phyloP scores from a whole-genome alignment of 2,797 vertebrate genomes.

The Alfaro cultratus region DNA sequence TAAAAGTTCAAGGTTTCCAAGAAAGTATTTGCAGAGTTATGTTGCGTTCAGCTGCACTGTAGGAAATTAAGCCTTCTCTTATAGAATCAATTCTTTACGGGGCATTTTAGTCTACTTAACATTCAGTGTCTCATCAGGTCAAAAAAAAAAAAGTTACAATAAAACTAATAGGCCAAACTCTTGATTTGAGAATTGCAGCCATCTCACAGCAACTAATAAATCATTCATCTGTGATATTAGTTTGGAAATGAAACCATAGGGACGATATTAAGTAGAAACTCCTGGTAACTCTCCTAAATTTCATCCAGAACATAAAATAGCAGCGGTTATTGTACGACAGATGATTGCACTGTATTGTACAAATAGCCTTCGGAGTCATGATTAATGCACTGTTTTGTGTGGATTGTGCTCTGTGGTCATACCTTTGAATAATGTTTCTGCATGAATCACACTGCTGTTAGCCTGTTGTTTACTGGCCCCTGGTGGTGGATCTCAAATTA shows the following conservation, averaged over 20 bases:
- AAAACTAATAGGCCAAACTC: slow-evolving; percentile 38
- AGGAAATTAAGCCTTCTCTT: slow-evolving; percentile 19
- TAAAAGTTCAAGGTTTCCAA: background rate
- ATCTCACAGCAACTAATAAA: slow-evolving; percentile 51
- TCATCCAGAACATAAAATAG: slow-evolving; percentile 38
- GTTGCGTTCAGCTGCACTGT: background rate
- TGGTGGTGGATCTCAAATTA: slow-evolving; percentile 40
- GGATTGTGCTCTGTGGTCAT: background rate
- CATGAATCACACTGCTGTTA: slow-evolving; percentile 17
- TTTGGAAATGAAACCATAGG: slow-evolving; percentile 40
- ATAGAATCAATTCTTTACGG: slow-evolving; percentile 1
- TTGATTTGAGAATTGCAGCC: slow-evolving; percentile 37
- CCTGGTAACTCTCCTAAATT: slow-evolving; percentile 17
- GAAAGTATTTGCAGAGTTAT: background rate
- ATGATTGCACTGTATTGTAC: slow-evolving; percentile 33
- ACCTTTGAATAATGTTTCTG: slow-evolving; percentile 4
- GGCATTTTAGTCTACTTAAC: slow-evolving; percentile 15
- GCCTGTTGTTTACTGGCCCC: slow-evolving; percentile 45
- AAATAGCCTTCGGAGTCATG: slow-evolving; percentile 26
- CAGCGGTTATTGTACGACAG: slow-evolving; percentile 39
- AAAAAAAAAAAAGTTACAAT: slow-evolving; percentile 28
- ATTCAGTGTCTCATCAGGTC: slow-evolving; percentile 28
- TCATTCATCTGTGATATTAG: slow-evolving; percentile 44
- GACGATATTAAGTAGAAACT: slow-evolving; percentile 29
- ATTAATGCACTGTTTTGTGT: slow-evolving; percentile 27